Evolutionary conservation across 2,797 vertebrate species (phyloP).

Genomic region (Chloroceryle inda): DNA sequence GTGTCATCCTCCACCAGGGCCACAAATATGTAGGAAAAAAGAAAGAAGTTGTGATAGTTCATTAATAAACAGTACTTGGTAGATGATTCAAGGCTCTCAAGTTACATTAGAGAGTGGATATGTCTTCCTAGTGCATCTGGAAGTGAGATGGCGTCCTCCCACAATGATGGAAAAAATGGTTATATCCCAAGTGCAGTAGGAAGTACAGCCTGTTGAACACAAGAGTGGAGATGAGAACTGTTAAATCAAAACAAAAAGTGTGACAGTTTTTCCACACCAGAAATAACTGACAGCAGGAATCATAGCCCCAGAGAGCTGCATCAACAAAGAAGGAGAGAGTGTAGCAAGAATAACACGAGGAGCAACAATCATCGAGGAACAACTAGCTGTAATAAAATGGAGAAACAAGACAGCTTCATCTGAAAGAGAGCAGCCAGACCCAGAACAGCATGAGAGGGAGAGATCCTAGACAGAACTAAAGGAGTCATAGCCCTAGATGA

Average conservation of each 20-base stretch:
- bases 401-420: conserved; percentile 15
- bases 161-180: conserved; percentile 22
- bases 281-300: conserved; percentile 63
- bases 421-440: background rate
- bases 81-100: conserved; percentile 38
- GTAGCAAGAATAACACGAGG: background rate
- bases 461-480: conserved; percentile 16
- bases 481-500: conserved; percentile 9
- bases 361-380: conserved; percentile 30
- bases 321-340: conserved; percentile 7
- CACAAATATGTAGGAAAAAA: conserved; percentile 13
- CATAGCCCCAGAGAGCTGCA: conserved; percentile 38
- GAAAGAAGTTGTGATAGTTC: conserved; percentile 43
- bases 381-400: background rate
- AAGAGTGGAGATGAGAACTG: conserved; percentile 35
- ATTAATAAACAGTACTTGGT: conserved; percentile 4
- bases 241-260: conserved; percentile 63
- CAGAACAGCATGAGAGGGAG: background rate
- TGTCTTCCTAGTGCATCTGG: conserved; percentile 12
- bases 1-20: background rate
- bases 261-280: conserved; percentile 57
- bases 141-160: conserved; percentile 36
- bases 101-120: background rate
- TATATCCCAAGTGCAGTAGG: conserved; percentile 43
- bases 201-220: conserved; percentile 41